Evolutionary conservation across 1,140 invertebrate genomes (phyloP), one percentile per base, ranked within the genome.

Genomic region (Chelonus insularis): DNA sequence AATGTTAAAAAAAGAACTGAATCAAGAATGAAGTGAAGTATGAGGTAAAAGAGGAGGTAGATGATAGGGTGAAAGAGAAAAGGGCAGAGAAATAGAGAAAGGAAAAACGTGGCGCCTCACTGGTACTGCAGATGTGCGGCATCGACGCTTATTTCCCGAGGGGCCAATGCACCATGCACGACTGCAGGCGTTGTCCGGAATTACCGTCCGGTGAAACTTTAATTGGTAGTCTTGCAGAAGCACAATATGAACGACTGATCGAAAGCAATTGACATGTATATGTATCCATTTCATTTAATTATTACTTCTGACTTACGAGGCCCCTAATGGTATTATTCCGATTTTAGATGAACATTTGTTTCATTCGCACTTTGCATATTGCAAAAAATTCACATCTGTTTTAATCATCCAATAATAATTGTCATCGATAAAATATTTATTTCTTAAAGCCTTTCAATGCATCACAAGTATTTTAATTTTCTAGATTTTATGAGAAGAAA

Each of bases 61-160:
- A 45, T 18, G 41, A n/a, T n/a, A 9, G 12, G 14, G 41, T 16
- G 6, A 18, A 9, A 16, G 16, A 7, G 11, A 14, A 48, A 34
- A 39, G 37, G 21, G 41, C 39, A 62, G 34, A 52, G 41, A 50
- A 18, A 23, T 18, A 41, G 41, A 23, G 20, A 32, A 37, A 16
- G 18, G 51, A 60, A 62, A 62, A 60, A 58, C 50, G 36, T 41
- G 8, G 11, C 50, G 43, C 32, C 36, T 55, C 20, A 14, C 50
- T 59, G 43, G 12, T 57, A 39, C 36, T 60, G 64, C 57, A 63
- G 57, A 66, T 66, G 60, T 63, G 45, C 37, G 51, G 65, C 60
- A 71, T 69, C 60, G 65, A 68, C 65, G 68, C 64, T 68, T 71
- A 71, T 71, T 71, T 71, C 70, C 68, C 70, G 54, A 23, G 70